Base-by-base conservation (phyloP, 2,888 invertebrate genomes). In the Torymus aiolomorphi region DNA sequence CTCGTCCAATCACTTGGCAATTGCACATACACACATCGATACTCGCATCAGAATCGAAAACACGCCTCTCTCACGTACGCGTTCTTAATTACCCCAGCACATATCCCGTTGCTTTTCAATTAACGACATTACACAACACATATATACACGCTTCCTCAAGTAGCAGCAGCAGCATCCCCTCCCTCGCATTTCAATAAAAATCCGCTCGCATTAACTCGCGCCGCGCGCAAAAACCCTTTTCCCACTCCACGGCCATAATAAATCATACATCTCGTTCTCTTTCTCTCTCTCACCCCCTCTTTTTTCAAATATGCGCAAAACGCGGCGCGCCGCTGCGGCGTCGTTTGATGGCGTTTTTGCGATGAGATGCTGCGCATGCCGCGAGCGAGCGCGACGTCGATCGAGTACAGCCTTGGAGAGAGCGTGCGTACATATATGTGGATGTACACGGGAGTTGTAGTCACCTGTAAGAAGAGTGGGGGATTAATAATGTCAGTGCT, bases 331-430 rank as follows among this genome's bases (percentile, higher is more conserved):
- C 16, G 14, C 20, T 83, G 86, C 88, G 87, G 87, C 86, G 78
- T 85, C 87, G 86, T 88, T 88, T 88, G 88, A 88, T 86, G 84
- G 82, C 42, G 42, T 88, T 88, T 88, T 88, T 88, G 86, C 82
- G 24, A 54, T 83, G 85, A 85, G 86, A 87, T 88, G 87, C 87
- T 87, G 83, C 76, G 86, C 87, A 86, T 87, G 86, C 87, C 86
- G 56, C 56, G 12, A 42, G 18, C n/a, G 4, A 56, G 42, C 14
- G 61, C 14, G 12, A n/a, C 16, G 24, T 1, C 52, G 57, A 62
- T 42, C 49, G 56, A 24, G 42, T 42, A 42, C 8, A 42, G 42
- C 42, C 42, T 42, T 42, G 42, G 8, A 42, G 8, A 42, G 42
- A 42, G 42, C 20, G 20, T 42, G 8, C 3, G 31, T 31, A 31